These are phyloP conservation scores for Eucidaris tribuloides DNA, from an alignment of 35 echinoderm and acorn worm genomes.

Conservation along the genomic window DNA sequence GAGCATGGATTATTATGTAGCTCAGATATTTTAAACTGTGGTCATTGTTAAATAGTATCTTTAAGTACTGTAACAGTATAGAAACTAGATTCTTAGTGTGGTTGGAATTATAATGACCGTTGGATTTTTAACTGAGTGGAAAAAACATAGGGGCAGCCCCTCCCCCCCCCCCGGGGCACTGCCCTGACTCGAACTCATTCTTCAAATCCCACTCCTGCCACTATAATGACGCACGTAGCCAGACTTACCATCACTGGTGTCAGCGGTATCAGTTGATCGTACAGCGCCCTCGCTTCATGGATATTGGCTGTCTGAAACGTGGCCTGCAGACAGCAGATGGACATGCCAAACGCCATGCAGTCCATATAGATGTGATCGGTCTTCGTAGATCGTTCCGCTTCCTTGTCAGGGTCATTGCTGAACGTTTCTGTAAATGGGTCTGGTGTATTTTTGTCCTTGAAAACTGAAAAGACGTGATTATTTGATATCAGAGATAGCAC, in stretches of 20 bases:
- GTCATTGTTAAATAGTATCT: too few species aligned
- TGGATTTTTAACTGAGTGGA: too few species aligned
- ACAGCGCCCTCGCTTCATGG: neutral
- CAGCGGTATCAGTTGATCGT: conserved; percentile 2
- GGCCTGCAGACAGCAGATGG: neutral
- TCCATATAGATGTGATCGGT: conserved; percentile 22
- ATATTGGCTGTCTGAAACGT: neutral
- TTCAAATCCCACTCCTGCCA: too few species aligned
- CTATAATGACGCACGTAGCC: too few species aligned
- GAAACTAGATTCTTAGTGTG: too few species aligned
- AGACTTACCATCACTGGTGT: neutral
- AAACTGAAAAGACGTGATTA: neutral
- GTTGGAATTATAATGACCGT: too few species aligned
- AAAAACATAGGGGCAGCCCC: too few species aligned
- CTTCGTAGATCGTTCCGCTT: neutral
- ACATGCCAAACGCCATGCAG: neutral
- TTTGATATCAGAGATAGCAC: neutral
- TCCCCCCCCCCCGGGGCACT: too few species aligned
- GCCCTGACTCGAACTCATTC: too few species aligned
- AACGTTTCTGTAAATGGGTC: neutral
- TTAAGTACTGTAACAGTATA: too few species aligned
- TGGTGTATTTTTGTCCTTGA: conserved; percentile 10
- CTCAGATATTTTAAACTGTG: too few species aligned
- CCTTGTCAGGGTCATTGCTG: neutral
- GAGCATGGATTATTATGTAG: too few species aligned